Conservation (phyloP, 2,797 vertebrate species). For the Gambusia yucatana region DNA sequence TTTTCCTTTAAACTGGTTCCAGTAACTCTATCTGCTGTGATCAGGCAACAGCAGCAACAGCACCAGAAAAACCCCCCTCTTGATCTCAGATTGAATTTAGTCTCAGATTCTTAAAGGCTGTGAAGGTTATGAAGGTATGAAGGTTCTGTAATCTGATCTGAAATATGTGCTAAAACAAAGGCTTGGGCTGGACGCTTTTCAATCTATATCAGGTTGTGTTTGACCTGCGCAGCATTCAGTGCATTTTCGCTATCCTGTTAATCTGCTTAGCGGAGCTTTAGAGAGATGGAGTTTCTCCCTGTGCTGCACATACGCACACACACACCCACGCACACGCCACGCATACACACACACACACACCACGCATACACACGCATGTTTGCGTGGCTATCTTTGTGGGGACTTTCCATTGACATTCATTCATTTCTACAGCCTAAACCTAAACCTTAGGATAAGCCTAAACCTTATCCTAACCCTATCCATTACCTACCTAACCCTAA, state of each 20-base stretch:
- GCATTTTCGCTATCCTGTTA: conserved; percentile 69
- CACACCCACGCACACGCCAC: neutral
- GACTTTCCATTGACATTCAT: no score
- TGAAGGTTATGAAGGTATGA: conserved; percentile 12
- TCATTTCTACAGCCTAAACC: no score
- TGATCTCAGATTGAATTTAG: conserved; percentile 35
- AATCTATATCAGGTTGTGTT: conserved; percentile 56
- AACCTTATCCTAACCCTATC: no score
- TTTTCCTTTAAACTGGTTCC: neutral
- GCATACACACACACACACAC: no score
- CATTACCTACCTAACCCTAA: no score
- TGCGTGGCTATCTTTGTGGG: no score
- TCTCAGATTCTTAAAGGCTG: conserved; percentile 12
- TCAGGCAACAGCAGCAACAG: neutral
- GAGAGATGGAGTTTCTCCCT: conserved; percentile 56
- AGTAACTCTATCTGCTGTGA: neutral
- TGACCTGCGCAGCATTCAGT: conserved; percentile 56
- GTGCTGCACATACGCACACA: conserved; percentile 41
- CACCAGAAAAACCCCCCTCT: neutral
- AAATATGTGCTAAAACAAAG: conserved; percentile 37
- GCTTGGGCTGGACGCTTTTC: conserved; percentile 32
- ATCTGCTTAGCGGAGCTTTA: conserved; percentile 76
- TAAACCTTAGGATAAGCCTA: no score
- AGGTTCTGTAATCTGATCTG: conserved; percentile 51
- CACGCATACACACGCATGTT: no score